phyloP scores from a whole-genome alignment of 1,140 invertebrate genomes.

The Drosophila truncata region DNA sequence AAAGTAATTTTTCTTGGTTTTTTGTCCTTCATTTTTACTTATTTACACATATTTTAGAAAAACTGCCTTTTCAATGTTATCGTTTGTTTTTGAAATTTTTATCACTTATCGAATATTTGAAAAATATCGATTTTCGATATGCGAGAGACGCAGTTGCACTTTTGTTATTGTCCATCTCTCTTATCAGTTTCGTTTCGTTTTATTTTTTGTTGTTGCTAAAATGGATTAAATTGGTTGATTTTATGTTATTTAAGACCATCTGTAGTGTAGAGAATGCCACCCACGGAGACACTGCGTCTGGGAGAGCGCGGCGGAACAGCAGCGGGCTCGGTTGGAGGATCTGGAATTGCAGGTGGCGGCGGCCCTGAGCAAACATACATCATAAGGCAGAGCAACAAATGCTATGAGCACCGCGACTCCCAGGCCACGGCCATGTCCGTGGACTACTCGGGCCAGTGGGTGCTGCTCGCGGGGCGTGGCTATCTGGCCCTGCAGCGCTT shows the following conservation, averaged over 20 bases:
- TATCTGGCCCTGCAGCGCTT: slow-evolving; percentile 91
- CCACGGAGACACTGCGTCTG: slow-evolving; percentile 67
- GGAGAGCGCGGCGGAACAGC: slow-evolving; percentile 51
- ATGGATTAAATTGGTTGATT: slow-evolving; percentile 37
- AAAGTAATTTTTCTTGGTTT: neutral
- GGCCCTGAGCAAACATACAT: slow-evolving; percentile 68
- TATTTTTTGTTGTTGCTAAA: slow-evolving; percentile 20
- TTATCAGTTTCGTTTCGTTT: slow-evolving; percentile 43
- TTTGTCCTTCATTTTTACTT: too few species aligned
- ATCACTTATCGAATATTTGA: neutral
- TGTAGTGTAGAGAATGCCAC: slow-evolving; percentile 53
- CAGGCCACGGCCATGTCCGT: slow-evolving; percentile 96
- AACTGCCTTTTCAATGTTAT: neutral
- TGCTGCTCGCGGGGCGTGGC: slow-evolving; percentile 91
- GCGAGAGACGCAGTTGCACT: neutral
- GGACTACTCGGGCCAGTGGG: slow-evolving; percentile 93
- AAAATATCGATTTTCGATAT: neutral
- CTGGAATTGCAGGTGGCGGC: slow-evolving; percentile 23
- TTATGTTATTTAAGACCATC: slow-evolving; percentile 34
- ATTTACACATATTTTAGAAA: neutral
- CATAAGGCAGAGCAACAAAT: slow-evolving; percentile 76
- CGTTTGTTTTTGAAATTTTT: neutral
- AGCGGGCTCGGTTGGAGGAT: slow-evolving; percentile 14
- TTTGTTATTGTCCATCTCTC: slow-evolving; percentile 27
- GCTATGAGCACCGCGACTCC: slow-evolving; percentile 86